Evolutionary conservation across 2,888 invertebrate genomes (phyloP).

Genomic region (Oeneis ivallda): DNA sequence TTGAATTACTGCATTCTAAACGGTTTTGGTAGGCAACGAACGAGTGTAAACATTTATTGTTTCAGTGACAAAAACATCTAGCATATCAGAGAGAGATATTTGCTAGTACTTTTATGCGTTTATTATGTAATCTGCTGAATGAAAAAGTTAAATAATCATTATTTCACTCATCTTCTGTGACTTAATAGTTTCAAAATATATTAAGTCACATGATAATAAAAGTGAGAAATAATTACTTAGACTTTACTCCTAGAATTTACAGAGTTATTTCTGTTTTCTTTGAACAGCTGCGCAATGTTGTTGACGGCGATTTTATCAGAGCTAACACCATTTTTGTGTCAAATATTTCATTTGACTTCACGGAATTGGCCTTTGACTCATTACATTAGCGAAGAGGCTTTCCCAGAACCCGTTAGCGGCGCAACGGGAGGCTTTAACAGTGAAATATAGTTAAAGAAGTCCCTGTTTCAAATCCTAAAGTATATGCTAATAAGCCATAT

Average conservation of each 20-base stretch:
- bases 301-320: slow-evolving; percentile 9
- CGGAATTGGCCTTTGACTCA: slow-evolving; percentile 26
- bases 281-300: slow-evolving; percentile 1
- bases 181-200: not conserved
- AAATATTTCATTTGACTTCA: slow-evolving; percentile 27
- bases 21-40: too few relatives aligned
- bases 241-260: not conserved
- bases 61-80: too few relatives aligned
- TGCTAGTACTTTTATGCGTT: too few relatives aligned
- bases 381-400: slow-evolving; percentile 27
- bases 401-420: slow-evolving; percentile 30
- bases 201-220: too few relatives aligned
- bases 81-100: too few relatives aligned
- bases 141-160: too few relatives aligned
- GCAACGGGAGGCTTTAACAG: slow-evolving; percentile 33
- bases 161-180: not conserved
- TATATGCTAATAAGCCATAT: slow-evolving; percentile 43
- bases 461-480: slow-evolving; percentile 42
- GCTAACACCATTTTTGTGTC: slow-evolving; percentile 22
- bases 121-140: too few relatives aligned
- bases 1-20: too few relatives aligned
- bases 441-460: slow-evolving; percentile 42
- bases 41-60: too few relatives aligned
- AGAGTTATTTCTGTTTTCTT: slow-evolving; percentile 10
- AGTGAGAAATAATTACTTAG: not conserved